Percentiles rank a stretch among this genome's conserved stretches.
phyloP scores from a whole-genome alignment of 2,888 invertebrate species.

The Anticlea derivata region DNA sequence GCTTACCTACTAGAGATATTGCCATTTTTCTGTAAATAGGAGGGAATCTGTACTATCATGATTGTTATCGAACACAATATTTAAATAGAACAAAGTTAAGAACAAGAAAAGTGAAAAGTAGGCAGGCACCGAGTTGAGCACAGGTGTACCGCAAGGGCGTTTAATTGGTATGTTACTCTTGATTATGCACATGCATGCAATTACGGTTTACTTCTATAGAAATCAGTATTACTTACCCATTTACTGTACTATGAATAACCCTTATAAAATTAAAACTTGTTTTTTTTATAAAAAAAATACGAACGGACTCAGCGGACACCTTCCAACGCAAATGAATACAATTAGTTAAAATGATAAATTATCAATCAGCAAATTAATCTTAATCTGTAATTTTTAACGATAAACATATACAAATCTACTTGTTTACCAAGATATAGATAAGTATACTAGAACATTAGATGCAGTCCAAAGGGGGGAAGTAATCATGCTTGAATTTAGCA shows the following conservation, averaged over 20 bases:
- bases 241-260: too few relatives aligned
- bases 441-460: too few relatives aligned
- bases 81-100: too few relatives aligned
- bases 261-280: too few relatives aligned
- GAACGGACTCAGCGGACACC: too few relatives aligned
- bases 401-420: conserved; percentile 4
- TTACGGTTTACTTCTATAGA: too few relatives aligned
- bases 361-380: conserved; percentile 18
- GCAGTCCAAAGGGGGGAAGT: neutral
- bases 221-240: too few relatives aligned
- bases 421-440: too few relatives aligned
- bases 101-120: neutral
- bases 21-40: conserved; percentile 57
- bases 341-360: conserved; percentile 2
- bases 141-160: conserved; percentile 15
- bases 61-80: too few relatives aligned
- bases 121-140: neutral
- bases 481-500: neutral
- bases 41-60: too few relatives aligned
- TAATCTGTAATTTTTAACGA: conserved; percentile 16
- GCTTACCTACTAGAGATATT: conserved; percentile 56
- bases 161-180: conserved; percentile 1
- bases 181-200: too few relatives aligned
- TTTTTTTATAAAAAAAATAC: too few relatives aligned
- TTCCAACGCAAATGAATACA: neutral